Evolutionary conservation across 2,113 vertebrate species (phyloP).

Genomic region (Hippocampus abdominalis): DNA sequence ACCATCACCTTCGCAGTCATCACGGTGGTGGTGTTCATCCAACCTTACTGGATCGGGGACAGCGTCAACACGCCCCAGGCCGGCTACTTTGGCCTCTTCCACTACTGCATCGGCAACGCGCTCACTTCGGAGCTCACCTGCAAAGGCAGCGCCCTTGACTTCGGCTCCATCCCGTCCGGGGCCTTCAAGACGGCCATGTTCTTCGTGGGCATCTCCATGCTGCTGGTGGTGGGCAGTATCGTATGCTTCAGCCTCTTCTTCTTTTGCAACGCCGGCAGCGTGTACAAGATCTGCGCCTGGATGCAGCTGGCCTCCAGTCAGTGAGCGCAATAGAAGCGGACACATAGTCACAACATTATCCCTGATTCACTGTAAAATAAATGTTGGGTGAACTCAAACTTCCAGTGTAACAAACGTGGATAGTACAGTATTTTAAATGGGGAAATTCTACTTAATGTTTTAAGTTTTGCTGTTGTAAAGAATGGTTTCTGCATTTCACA

Average conservation of each 20-base stretch:
- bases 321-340: constrained; percentile 16
- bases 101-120: constrained; percentile 95
- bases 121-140: constrained; percentile 93
- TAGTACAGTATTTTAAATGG: too few species aligned
- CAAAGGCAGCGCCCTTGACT: constrained; percentile 92
- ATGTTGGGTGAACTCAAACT: too few species aligned
- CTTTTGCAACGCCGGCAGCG: constrained; percentile 92
- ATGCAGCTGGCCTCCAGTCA: constrained; percentile 96
- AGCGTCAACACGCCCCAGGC: constrained; percentile 93
- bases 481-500: too few species aligned
- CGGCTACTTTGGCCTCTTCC: constrained; percentile 95
- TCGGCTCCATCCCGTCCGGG: constrained; percentile 91
- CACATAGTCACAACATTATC: neutral
- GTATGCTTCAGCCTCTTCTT: constrained; percentile 95
- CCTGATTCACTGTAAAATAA: neutral
- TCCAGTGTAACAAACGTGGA: too few species aligned
- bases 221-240: constrained; percentile 91
- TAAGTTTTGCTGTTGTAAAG: too few species aligned
- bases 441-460: too few species aligned
- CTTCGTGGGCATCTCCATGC: constrained; percentile 91
- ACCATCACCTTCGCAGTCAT: constrained; percentile 94
- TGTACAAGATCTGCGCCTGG: constrained; percentile 98
- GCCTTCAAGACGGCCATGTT: constrained; percentile 98
- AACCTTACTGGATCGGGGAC: constrained; percentile 98
- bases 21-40: constrained; percentile 92